Percentiles rank a stretch among this genome's conserved stretches.
These are phyloP conservation scores for Erethizon dorsatum DNA, from an alignment of 2,797 vertebrate genomes.

Conservation along the genomic window DNA sequence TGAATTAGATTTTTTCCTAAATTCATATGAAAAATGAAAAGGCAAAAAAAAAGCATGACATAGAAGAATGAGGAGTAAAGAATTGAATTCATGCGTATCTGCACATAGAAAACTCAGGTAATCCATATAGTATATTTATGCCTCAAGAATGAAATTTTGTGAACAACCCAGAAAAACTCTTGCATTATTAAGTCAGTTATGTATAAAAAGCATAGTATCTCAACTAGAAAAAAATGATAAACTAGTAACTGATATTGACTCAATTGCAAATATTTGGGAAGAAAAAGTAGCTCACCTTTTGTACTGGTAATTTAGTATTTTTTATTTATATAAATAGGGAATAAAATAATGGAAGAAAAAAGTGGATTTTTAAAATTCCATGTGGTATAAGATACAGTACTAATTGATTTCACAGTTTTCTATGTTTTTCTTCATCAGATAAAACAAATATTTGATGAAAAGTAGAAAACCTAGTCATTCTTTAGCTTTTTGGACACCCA, in stretches of 20 bases:
- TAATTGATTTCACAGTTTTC: background rate
- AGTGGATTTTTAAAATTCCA: background rate
- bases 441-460: conserved; percentile 21
- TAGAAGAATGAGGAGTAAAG: background rate
- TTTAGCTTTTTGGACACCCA: background rate
- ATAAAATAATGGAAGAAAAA: background rate
- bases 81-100: background rate
- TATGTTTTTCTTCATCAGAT: background rate
- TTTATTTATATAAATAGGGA: background rate
- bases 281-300: background rate
- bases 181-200: background rate
- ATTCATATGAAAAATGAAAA: background rate
- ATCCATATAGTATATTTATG: background rate
- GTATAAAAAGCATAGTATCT: background rate
- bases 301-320: background rate
- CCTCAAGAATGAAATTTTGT: background rate
- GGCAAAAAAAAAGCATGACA: background rate
- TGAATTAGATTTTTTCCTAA: background rate
- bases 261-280: background rate
- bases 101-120: background rate
- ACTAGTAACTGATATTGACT: background rate
- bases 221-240: background rate
- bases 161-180: background rate
- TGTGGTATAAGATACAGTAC: background rate
- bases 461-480: background rate